phyloP scores from a whole-genome alignment of 2,797 vertebrate genomes.

The Sylvia borin region DNA sequence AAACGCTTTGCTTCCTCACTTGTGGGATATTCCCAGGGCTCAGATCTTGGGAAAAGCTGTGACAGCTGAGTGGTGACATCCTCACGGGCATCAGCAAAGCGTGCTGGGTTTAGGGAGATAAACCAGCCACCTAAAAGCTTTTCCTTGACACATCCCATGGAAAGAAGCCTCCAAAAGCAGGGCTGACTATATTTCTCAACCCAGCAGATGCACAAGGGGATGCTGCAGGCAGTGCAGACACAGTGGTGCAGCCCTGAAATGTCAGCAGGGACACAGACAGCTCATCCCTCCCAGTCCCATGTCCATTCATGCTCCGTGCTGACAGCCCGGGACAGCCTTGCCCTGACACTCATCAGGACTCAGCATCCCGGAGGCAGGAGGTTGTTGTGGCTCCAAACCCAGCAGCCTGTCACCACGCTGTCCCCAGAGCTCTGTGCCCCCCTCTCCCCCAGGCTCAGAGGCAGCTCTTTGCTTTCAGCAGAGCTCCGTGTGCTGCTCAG shows the following conservation, averaged over 20 bases:
- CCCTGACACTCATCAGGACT: not conserved
- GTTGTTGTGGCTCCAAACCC: not conserved
- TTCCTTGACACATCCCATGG: not conserved
- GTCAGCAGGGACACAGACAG: not conserved
- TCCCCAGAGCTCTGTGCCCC: not conserved
- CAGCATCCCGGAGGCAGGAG: not conserved
- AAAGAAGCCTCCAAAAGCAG: not conserved
- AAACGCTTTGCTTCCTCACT: accelerated
- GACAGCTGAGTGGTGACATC: not conserved
- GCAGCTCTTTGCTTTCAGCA: not conserved
- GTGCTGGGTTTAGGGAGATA: not conserved
- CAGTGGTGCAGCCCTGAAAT: not conserved
- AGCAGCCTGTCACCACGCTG: not conserved
- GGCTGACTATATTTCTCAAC: accelerated
- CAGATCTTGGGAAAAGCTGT: not conserved
- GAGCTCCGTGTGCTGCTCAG: accelerated
- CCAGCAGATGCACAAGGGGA: not conserved
- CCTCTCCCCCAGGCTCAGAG: not conserved
- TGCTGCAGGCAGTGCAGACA: not conserved
- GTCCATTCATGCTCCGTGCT: not conserved
- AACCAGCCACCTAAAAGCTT: not conserved
- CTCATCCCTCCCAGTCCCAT: not conserved
- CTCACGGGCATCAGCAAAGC: not conserved
- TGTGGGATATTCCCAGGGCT: accelerated
- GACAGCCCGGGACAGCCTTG: not conserved